A percentile compares a stretch with the other conserved stretches of the same genome.
phyloP scores from a whole-genome alignment of 2,888 invertebrate species.

The Dicroscelio sp. region DNA sequence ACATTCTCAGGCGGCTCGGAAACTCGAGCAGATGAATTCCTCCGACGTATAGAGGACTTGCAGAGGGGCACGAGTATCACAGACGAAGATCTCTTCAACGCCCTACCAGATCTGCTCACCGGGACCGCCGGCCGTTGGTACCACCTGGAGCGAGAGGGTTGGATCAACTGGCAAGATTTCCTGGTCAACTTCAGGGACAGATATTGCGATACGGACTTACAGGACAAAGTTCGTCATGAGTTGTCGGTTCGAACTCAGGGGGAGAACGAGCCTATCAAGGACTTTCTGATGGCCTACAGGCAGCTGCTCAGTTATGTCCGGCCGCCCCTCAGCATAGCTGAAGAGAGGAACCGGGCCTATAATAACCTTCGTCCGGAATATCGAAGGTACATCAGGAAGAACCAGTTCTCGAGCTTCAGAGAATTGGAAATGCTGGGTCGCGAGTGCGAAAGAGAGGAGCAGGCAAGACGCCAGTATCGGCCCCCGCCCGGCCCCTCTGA shows the following conservation, averaged over 20 bases:
- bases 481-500: background rate
- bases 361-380: background rate
- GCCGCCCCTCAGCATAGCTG: too few relatives aligned
- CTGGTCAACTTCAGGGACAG: background rate
- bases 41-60: too few relatives aligned
- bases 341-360: background rate
- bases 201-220: background rate
- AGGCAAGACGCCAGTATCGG: background rate
- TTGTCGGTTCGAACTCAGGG: constrained; percentile 14
- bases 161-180: background rate
- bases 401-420: background rate
- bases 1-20: too few relatives aligned
- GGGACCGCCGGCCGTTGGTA: constrained; percentile 9
- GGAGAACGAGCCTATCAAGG: background rate
- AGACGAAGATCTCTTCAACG: background rate
- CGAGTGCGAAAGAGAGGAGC: background rate
- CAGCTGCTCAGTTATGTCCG: background rate
- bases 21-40: too few relatives aligned
- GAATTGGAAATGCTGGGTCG: background rate
- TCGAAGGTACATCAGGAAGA: background rate
- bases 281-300: background rate
- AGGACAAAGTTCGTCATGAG: constrained; percentile 4
- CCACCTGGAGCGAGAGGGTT: background rate
- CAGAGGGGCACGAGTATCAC: background rate
- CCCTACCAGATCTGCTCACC: constrained; percentile 11